Evolutionary conservation across 30 jellyfish, hydroid and myxozoan genomes (phyloP).

Genomic region (Chironex yamaguchii): DNA sequence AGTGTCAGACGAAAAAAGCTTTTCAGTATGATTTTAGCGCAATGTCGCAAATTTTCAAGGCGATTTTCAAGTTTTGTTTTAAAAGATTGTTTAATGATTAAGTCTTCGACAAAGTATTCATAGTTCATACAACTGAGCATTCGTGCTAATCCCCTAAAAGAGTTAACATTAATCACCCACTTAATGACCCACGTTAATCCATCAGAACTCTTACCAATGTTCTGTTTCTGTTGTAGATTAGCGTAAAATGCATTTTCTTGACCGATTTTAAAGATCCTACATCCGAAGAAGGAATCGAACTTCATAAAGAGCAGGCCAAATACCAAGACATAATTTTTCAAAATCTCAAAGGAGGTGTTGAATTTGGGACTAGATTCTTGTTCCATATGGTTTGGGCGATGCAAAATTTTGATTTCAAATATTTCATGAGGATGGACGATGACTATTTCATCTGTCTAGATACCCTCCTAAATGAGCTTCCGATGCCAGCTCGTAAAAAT

Average conservation of each 20-base stretch:
- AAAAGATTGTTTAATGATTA: too few species aligned
- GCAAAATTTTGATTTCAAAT: slow-evolving; percentile 74
- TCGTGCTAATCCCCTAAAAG: too few species aligned
- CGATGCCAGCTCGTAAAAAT: slow-evolving; percentile 19
- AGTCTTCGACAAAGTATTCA: too few species aligned
- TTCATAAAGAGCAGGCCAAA: slow-evolving; percentile 21
- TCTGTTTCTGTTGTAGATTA: slow-evolving; percentile 70
- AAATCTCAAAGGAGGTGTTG: slow-evolving; percentile 74
- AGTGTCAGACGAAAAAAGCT: too few species aligned
- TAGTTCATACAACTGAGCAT: too few species aligned
- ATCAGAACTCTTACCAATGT: too few species aligned
- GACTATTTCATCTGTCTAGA: slow-evolving; percentile 81
- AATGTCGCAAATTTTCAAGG: too few species aligned
- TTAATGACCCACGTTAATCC: too few species aligned
- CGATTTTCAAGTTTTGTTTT: too few species aligned
- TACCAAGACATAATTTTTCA: slow-evolving; percentile 77
- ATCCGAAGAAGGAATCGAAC: background rate
- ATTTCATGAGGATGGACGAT: slow-evolving; percentile 84
- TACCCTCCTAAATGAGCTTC: slow-evolving; percentile 33
- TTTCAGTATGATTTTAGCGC: too few species aligned
- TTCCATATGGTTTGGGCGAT: slow-evolving; percentile 89
- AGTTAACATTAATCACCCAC: too few species aligned
- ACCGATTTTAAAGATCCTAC: slow-evolving; percentile 55
- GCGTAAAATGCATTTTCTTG: slow-evolving; percentile 76
- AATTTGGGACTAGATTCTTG: slow-evolving; percentile 84